A percentile compares a stretch with the other conserved stretches of the same genome.
Evolutionary conservation across 2,797 vertebrate genomes (phyloP).

Genomic region (Melanotaenia trifasciata): DNA sequence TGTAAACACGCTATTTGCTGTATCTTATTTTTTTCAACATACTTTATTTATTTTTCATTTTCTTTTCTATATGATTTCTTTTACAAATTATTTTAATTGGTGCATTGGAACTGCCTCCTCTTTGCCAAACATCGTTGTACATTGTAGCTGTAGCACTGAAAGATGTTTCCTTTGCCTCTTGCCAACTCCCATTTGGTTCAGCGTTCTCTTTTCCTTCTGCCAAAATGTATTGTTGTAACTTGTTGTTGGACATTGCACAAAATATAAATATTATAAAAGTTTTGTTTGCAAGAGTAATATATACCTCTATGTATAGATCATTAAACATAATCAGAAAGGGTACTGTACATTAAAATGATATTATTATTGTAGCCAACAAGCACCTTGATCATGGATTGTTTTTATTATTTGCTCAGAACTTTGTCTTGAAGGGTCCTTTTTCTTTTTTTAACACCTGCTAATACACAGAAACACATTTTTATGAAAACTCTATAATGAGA

Average conservation of each 20-base stretch:
- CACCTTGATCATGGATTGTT: conserved; percentile 62
- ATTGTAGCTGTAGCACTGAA: conserved; percentile 58
- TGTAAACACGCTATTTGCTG: conserved; percentile 61
- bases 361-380: conserved; percentile 66
- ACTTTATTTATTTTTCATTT: conserved; percentile 71
- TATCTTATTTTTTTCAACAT: conserved; percentile 52
- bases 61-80: conserved; percentile 78
- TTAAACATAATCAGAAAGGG: conserved; percentile 64
- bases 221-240: conserved; percentile 61
- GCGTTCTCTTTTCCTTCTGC: conserved; percentile 50
- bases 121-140: conserved; percentile 74
- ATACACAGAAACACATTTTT: conserved; percentile 17
- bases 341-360: conserved; percentile 70
- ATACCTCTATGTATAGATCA: conserved; percentile 77
- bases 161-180: conserved; percentile 21
- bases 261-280: conserved; percentile 67
- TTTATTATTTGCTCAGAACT: conserved; percentile 58
- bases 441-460: conserved; percentile 50
- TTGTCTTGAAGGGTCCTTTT: conserved; percentile 41
- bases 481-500: conserved; percentile 11
- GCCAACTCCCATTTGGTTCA: conserved; percentile 32
- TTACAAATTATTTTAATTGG: conserved; percentile 79
- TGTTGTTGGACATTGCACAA: conserved; percentile 72
- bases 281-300: conserved; percentile 78
- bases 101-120: conserved; percentile 59